phyloP scores from a whole-genome alignment of 2,888 invertebrate species.

The Palloptera scutellata region DNA sequence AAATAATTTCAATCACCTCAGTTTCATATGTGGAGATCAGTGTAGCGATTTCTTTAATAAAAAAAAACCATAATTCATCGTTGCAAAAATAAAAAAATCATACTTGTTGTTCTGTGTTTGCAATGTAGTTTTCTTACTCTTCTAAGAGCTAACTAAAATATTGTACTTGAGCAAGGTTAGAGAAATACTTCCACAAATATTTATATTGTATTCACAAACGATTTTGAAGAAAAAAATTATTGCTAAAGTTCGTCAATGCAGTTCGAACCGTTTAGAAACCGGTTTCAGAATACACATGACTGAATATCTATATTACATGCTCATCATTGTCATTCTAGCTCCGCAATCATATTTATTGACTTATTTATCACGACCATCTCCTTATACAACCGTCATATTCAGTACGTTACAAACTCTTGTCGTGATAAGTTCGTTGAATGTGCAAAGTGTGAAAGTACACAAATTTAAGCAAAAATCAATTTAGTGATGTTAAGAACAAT shows the following conservation, averaged over 20 bases:
- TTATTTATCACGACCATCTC: background rate
- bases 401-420: background rate
- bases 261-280: constrained; percentile 11
- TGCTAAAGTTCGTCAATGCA: constrained; percentile 24
- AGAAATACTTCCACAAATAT: background rate
- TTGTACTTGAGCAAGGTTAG: no score
- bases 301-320: background rate
- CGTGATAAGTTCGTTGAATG: background rate
- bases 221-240: constrained; percentile 18
- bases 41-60: no score
- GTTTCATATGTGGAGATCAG: no score
- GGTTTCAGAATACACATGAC: background rate
- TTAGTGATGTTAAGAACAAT: background rate
- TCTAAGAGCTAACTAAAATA: no score
- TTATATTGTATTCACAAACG: no score
- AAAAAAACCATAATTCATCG: no score
- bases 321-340: no score
- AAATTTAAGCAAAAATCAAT: constrained; percentile 23
- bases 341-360: no score
- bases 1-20: no score
- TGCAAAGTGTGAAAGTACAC: constrained; percentile 21
- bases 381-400: background rate
- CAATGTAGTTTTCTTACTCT: no score
- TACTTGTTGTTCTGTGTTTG: no score
- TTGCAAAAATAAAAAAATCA: no score